Base-by-base conservation (phyloP, 2,797 vertebrate genomes). In the Myiotriccus ornatus region DNA sequence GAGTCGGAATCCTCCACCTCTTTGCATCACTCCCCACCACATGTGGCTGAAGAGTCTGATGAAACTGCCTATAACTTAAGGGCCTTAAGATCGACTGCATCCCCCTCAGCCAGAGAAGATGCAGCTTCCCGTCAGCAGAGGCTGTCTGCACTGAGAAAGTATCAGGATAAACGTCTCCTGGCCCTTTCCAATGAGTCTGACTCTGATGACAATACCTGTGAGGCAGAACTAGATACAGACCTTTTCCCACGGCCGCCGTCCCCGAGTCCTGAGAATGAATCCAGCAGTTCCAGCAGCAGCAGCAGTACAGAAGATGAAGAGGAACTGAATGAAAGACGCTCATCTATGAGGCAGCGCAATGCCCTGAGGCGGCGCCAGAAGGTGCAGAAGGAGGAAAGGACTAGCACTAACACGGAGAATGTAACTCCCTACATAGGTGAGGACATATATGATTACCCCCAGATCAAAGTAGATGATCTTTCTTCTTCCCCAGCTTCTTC, bases 161-260 rank as follows among this genome's bases (percentile, higher is more conserved):
- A 98, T 46, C 98, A 98, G 88, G 99, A 99, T 6, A 98, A 98
- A 44, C 98, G 99, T 89, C 98, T 99, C n/a, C 92, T 98, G 92
- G 98, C 98, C 63, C 98, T 99, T 78, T 98, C 98, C 44, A 99
- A 99, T n/a, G 99, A 99, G 89, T 99, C 99, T 43, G 98, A 98
- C 87, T 99, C 99, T 0, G 99, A 99, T 95, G 99, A 99, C n/a
- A 99, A 99, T 6, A 98, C 98, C 65, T 98, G 97, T 59, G 98
- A 98, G 78, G 97, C 98, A 18, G 98, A 98, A 46, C 98, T 99
- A 69, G 99, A 99, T 95, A 98, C 98, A 2, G 99, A 99, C 95
- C 99, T 99, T 12, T 99, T 99, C 96, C 99, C 99, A 27, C 98
- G 99, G 21, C 99, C 99, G 1, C 98, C 98, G 11, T 99, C 99